Conservation (phyloP, 2,888 invertebrate genomes). For the Deilephila porcellus region DNA sequence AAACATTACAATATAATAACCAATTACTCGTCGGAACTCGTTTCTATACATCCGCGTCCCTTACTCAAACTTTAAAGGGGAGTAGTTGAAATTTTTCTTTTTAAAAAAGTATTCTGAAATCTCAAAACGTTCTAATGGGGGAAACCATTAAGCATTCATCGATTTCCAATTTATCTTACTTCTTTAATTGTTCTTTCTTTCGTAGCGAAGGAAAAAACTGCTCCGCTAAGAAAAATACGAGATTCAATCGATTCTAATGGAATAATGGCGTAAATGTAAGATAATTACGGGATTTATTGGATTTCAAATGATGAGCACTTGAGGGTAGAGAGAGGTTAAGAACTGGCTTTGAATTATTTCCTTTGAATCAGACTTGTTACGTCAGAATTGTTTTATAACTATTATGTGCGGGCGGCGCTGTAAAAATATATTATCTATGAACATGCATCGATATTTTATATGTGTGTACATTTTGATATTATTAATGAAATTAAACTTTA, state of each 20-base stretch:
- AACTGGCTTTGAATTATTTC: background rate
- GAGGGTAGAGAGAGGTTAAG: background rate
- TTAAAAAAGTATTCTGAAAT: constrained; percentile 65
- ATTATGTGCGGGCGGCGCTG: no score
- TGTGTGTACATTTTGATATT: no score
- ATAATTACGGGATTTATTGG: constrained; percentile 29
- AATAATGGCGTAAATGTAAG: constrained; percentile 47
- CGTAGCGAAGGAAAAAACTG: constrained; percentile 65
- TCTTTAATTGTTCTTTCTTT: constrained; percentile 75
- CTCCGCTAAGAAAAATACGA: constrained; percentile 57
- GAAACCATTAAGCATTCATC: constrained; percentile 80
- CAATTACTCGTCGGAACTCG: background rate
- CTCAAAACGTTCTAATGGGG: constrained; percentile 80
- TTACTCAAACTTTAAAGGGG: constrained; percentile 66
- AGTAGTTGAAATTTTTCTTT: constrained; percentile 73
- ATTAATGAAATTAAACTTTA: no score
- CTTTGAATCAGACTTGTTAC: background rate
- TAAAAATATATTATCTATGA: no score
- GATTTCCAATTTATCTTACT: constrained; percentile 81
- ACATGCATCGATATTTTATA: no score
- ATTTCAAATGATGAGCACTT: constrained; percentile 10
- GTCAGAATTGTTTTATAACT: background rate
- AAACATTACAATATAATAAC: background rate
- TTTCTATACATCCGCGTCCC: constrained; percentile 47
- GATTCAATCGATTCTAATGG: constrained; percentile 64